Conservation (phyloP, 1,140 invertebrate species). For the Zaprionus lachaisei region DNA sequence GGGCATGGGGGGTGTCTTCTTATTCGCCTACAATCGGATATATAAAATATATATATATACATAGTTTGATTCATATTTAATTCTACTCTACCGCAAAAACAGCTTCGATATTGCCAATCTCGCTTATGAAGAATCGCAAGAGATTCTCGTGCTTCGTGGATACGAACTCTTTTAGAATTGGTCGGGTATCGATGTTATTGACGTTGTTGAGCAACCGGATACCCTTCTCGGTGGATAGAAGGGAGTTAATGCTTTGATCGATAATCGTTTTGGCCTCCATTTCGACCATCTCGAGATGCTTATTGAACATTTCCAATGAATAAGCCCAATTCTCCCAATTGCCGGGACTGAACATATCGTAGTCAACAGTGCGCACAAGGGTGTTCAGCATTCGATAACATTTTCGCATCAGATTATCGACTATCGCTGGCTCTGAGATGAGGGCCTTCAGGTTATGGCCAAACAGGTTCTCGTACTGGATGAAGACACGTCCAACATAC, state of each 20-base stretch:
- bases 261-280: slow-evolving; percentile 93
- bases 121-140: slow-evolving; percentile 93
- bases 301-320: slow-evolving; percentile 90
- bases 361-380: slow-evolving; percentile 91
- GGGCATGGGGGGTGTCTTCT: slow-evolving; percentile 90
- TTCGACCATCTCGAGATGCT: slow-evolving; percentile 90
- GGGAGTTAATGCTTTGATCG: slow-evolving; percentile 92
- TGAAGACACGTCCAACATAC: slow-evolving; percentile 90
- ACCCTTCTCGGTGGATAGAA: slow-evolving; percentile 91
- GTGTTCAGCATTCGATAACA: slow-evolving; percentile 86
- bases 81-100: slow-evolving; percentile 87
- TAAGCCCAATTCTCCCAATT: slow-evolving; percentile 93
- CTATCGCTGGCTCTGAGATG: slow-evolving; percentile 92
- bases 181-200: slow-evolving; percentile 90
- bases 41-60: background rate
- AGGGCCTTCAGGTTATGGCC: slow-evolving; percentile 93
- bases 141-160: slow-evolving; percentile 93
- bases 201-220: slow-evolving; percentile 92
- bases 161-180: slow-evolving; percentile 89
- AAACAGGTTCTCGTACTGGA: slow-evolving; percentile 96
- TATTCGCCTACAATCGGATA: slow-evolving; percentile 86
- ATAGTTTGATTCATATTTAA: background rate
- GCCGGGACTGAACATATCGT: slow-evolving; percentile 91
- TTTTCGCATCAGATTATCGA: slow-evolving; percentile 91
- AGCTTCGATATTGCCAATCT: slow-evolving; percentile 89